phyloP scores from a whole-genome alignment of 2,888 invertebrate species.

The Nemoura dubitans region DNA sequence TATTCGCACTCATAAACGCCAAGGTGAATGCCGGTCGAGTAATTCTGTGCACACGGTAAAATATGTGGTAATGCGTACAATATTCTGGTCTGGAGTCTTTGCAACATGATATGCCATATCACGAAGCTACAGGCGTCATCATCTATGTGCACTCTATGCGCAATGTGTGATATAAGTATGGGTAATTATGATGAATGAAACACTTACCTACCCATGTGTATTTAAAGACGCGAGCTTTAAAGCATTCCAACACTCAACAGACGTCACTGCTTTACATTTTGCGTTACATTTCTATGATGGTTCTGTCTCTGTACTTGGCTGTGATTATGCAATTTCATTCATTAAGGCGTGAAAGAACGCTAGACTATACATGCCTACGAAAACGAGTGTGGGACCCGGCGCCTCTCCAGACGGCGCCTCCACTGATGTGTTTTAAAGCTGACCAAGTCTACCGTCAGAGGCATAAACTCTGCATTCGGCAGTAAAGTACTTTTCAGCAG shows the following conservation, averaged over 20 bases:
- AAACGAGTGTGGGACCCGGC: too few species aligned
- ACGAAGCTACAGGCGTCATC: neutral
- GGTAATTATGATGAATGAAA: neutral
- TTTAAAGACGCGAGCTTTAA: neutral
- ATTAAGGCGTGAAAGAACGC: neutral
- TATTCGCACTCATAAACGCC: neutral
- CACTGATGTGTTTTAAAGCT: too few species aligned
- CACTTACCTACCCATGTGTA: neutral
- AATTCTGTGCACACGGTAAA: neutral
- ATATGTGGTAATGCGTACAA: neutral
- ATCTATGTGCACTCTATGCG: neutral
- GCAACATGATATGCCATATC: neutral
- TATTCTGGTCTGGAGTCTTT: neutral
- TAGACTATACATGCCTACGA: neutral
- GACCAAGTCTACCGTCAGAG: too few species aligned
- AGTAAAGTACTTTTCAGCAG: too few species aligned
- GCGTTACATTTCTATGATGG: neutral
- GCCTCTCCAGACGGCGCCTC: too few species aligned
- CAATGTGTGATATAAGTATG: neutral
- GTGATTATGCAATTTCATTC: neutral
- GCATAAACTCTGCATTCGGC: too few species aligned
- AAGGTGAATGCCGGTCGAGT: neutral
- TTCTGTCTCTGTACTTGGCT: neutral
- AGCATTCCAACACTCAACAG: neutral
- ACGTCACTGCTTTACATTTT: neutral